Base-by-base conservation (phyloP, 64 coral and sea anemone genomes). In the Anthopleura sola region DNA sequence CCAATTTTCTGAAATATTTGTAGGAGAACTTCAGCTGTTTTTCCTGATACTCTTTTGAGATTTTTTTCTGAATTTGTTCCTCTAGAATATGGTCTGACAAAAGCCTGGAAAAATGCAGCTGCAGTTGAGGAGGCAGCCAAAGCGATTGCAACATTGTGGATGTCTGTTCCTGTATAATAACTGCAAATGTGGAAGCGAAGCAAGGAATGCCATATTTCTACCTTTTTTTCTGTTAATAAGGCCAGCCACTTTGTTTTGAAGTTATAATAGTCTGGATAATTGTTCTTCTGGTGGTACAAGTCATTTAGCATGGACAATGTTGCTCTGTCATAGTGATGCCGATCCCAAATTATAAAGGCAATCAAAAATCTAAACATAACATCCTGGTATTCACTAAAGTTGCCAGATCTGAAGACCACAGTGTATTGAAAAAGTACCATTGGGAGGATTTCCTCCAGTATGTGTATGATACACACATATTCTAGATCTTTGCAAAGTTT, bases 151-250 rank as follows among this genome's bases (percentile, higher is more conserved):
- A 58, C 55, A n/a, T 93, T 89, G 7, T 55, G 26, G 56, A 93
- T 93, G 26, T 93, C 86, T 37, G 56, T 83, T 23, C 51, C 91
- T 56, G 74, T 85, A 48, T 88, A 80, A 75, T 93, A 86, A 60
- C 40, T 57, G 74, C 71, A 29, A 7, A 78, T 82, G 46, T 89
- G 58, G 51, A 55, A 75, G 23, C 88, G 36, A 0, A 94, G 57
- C 50, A 90, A 58, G 8, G 78, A 88, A 74, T 95, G 93, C 93
- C 93, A 95, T 58, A 91, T 91, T 60, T 95, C 93, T 76, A 95
- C 55, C 60, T 91, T 95, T 48, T 85, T 95, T 36, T 95, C 85
- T 36, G 85, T 91, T 15, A 91, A 0, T 19, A 95, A 17, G 21
- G 88, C 64, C 13, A 95, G 44, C 80, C 66, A 90, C 11, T 78